These are phyloP conservation scores for Drosophila virilis DNA, from an alignment of 1,140 invertebrate genomes.

Conservation along the genomic window DNA sequence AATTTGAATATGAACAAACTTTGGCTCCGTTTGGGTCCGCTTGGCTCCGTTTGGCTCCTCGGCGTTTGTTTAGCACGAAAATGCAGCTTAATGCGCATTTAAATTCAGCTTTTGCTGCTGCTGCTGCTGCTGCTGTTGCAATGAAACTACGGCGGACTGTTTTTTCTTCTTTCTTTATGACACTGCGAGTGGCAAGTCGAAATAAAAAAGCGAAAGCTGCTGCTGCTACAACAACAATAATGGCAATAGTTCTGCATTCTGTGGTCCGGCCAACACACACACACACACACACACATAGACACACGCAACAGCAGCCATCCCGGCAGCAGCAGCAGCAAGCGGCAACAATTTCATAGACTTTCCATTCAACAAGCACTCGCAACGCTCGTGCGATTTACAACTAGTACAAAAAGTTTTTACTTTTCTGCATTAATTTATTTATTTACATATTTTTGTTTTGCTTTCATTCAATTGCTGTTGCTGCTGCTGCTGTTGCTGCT, in stretches of 20 bases:
- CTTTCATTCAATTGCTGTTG: conserved; percentile 35
- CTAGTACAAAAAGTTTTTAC: conserved; percentile 38
- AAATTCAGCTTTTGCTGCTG: conserved; percentile 32
- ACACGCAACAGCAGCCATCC: conserved; percentile 10
- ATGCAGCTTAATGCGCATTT: conserved; percentile 76
- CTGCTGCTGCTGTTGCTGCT: conserved; percentile 19
- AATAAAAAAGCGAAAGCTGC: conserved; percentile 61
- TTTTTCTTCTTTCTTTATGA: no score
- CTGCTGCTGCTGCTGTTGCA: not conserved
- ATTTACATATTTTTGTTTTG: conserved; percentile 51
- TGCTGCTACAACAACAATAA: conserved; percentile 3
- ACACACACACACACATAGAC: conserved; percentile 2
- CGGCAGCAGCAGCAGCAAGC: conserved; percentile 15
- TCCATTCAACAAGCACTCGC: conserved; percentile 45
- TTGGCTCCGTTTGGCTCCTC: conserved; percentile 17
- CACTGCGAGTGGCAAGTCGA: no score
- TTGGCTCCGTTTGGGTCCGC: conserved; percentile 1
- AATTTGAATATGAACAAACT: conserved; percentile 59
- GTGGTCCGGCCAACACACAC: not conserved
- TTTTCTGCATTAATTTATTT: conserved; percentile 60
- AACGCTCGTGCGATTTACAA: conserved; percentile 65
- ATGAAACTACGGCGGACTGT: no score
- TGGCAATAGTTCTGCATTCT: conserved; percentile 48
- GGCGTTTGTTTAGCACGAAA: conserved; percentile 47
- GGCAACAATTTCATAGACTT: conserved; percentile 44